These are phyloP conservation scores for Sinohyriopsis cumingii DNA, from an alignment of 2,888 invertebrate genomes.

Conservation along the genomic window DNA sequence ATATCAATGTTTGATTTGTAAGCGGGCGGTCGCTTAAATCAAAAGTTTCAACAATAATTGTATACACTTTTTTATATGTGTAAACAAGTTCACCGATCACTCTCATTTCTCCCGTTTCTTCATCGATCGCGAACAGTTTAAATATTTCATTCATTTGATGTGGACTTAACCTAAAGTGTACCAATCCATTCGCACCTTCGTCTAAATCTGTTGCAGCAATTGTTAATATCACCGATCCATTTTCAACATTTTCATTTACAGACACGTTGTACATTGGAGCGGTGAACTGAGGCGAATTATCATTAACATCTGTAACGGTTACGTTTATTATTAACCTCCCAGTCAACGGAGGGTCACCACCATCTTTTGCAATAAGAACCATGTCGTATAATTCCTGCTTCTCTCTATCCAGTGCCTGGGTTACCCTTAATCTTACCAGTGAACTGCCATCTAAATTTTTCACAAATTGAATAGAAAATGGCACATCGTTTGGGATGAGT, in stretches of 20 bases:
- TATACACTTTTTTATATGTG: slow-evolving; percentile 17
- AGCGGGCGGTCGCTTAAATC: slow-evolving; percentile 19
- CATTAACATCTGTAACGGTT: slow-evolving; percentile 73
- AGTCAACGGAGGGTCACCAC: slow-evolving; percentile 42
- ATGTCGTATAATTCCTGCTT: slow-evolving; percentile 86
- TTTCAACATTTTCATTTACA: slow-evolving; percentile 71
- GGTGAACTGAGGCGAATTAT: slow-evolving; percentile 92
- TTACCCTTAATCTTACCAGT: slow-evolving; percentile 81
- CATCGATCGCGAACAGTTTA: slow-evolving; percentile 18
- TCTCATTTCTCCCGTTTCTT: slow-evolving; percentile 13
- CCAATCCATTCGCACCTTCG: slow-evolving; percentile 92
- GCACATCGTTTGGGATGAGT: slow-evolving; percentile 26
- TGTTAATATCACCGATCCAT: slow-evolving; percentile 78
- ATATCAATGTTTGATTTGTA: slow-evolving; percentile 10
- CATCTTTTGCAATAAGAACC: slow-evolving; percentile 79
- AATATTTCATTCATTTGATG: slow-evolving; percentile 17
- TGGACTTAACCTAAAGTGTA: slow-evolving; percentile 87
- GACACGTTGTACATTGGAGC: slow-evolving; percentile 88
- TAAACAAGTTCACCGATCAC: slow-evolving; percentile 17
- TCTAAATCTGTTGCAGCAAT: slow-evolving; percentile 92
- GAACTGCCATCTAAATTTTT: slow-evolving; percentile 75
- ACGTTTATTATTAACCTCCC: slow-evolving; percentile 63
- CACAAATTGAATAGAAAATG: slow-evolving; percentile 23
- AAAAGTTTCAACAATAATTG: slow-evolving; percentile 18
- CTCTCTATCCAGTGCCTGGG: slow-evolving; percentile 84